These are phyloP conservation scores for Cotesia vestalis DNA, from an alignment of 1,140 invertebrate species.

Conservation along the genomic window DNA sequence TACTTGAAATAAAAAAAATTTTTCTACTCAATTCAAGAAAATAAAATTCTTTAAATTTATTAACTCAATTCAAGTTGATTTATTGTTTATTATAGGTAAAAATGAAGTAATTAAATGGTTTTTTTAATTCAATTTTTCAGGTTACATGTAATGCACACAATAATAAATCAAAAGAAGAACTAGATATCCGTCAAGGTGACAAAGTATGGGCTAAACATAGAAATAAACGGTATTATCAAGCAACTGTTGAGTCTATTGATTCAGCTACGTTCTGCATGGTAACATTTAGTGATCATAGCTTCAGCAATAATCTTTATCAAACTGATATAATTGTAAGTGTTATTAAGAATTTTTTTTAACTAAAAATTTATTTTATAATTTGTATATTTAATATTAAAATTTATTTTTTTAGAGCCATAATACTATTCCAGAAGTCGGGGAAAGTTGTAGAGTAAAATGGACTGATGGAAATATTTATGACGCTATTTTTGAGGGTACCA, in stretches of 20 bases:
- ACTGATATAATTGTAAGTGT: slow-evolving; percentile 64
- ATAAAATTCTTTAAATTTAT: no score
- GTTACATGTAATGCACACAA: slow-evolving; percentile 66
- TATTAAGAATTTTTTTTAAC: slow-evolving; percentile 3
- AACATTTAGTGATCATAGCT: slow-evolving; percentile 74
- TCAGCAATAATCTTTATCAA: slow-evolving; percentile 70
- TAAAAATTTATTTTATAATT: slow-evolving; percentile 7
- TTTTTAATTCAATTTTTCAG: slow-evolving; percentile 68
- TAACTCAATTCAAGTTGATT: no score
- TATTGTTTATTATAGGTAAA: not conserved
- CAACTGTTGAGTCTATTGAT: slow-evolving; percentile 65
- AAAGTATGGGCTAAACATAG: slow-evolving; percentile 73
- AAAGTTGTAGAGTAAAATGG: slow-evolving; percentile 69
- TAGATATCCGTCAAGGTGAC: slow-evolving; percentile 54
- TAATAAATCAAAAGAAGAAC: slow-evolving; percentile 57
- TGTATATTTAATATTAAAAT: slow-evolving; percentile 29
- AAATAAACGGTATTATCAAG: slow-evolving; percentile 72
- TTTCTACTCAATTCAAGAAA: not conserved
- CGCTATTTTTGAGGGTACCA: slow-evolving; percentile 69
- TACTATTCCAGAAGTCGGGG: slow-evolving; percentile 61
- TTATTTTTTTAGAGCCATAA: slow-evolving; percentile 53
- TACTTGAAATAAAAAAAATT: not conserved
- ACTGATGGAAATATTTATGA: slow-evolving; percentile 70
- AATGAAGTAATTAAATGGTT: slow-evolving; percentile 34
- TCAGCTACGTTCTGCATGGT: slow-evolving; percentile 69